Evolutionary conservation across 2,888 invertebrate species (phyloP).

Genomic region (Nebria salina): DNA sequence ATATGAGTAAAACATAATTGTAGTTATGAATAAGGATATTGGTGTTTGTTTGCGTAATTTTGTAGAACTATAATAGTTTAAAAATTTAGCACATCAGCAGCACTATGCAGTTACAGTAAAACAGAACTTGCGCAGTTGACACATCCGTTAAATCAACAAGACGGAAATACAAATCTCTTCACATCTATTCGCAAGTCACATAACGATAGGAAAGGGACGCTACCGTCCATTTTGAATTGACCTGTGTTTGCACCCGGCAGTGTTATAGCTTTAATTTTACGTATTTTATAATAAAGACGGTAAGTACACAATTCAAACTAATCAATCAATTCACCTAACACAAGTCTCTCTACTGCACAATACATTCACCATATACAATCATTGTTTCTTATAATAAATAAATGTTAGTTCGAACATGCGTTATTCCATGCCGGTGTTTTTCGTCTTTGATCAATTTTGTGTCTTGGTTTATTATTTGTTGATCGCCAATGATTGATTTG

Average conservation of each 20-base stretch:
- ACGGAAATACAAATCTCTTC: neutral
- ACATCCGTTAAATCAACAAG: conserved; percentile 23
- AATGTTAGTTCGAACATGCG: neutral
- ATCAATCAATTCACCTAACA: neutral
- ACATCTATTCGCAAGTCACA: neutral
- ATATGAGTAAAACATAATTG: too few relatives aligned
- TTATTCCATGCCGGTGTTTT: conserved; percentile 2
- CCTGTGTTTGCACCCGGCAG: conserved; percentile 35
- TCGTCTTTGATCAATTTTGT: neutral
- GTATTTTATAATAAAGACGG: conserved; percentile 34
- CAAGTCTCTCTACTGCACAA: neutral
- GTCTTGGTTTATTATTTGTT: neutral
- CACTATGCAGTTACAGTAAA: conserved; percentile 3
- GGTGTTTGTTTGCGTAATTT: neutral
- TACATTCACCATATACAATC: neutral
- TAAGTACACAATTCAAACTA: conserved; percentile 17
- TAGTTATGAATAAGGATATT: too few relatives aligned
- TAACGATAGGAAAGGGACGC: neutral
- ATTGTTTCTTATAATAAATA: neutral
- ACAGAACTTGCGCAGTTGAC: conserved; percentile 32
- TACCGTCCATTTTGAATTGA: conserved; percentile 41
- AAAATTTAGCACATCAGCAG: neutral
- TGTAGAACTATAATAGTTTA: neutral
- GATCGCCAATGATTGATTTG: neutral
- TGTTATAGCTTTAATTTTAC: conserved; percentile 22